Evolutionary conservation across 2,797 vertebrate genomes (phyloP).

Genomic region (Galago senegalensis): DNA sequence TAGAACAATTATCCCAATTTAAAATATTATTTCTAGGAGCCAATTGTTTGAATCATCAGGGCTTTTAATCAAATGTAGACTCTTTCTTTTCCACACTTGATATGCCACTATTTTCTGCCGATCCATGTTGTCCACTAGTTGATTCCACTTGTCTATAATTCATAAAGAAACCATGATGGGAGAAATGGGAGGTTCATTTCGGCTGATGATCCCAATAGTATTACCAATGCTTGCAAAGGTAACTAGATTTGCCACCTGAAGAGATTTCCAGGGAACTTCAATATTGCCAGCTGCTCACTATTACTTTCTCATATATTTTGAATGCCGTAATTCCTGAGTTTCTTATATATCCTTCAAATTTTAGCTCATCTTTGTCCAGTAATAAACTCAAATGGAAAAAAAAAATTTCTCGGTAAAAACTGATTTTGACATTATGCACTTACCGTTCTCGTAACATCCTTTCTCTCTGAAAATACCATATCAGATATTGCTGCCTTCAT

Average conservation of each 20-base stretch:
- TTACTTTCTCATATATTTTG: constrained; percentile 10
- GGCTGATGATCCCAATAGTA: constrained; percentile 13
- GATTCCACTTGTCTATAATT: not conserved
- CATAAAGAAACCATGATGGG: not conserved
- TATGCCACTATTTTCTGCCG: not conserved
- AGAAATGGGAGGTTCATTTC: constrained; percentile 61
- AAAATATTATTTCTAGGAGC: not conserved
- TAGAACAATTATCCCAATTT: not conserved
- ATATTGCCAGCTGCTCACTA: not conserved
- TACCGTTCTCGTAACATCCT: constrained; percentile 33
- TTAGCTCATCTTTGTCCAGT: constrained; percentile 30
- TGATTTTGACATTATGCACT: constrained; percentile 26
- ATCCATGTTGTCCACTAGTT: not conserved
- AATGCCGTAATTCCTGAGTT: constrained; percentile 8
- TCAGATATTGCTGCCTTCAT: constrained; percentile 43
- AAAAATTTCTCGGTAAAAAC: constrained; percentile 22
- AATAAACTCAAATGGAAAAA: constrained; percentile 35
- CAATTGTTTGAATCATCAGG: not conserved
- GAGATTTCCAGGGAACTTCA: not conserved
- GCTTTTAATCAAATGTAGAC: not conserved
- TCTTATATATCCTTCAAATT: not conserved
- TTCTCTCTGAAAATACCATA: constrained; percentile 49
- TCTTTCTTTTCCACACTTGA: not conserved
- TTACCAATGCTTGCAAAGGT: not conserved
- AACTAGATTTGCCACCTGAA: constrained; percentile 26